Evolutionary conservation across 2,113 vertebrate genomes (phyloP).

Genomic region (Vicugna pacos): DNA sequence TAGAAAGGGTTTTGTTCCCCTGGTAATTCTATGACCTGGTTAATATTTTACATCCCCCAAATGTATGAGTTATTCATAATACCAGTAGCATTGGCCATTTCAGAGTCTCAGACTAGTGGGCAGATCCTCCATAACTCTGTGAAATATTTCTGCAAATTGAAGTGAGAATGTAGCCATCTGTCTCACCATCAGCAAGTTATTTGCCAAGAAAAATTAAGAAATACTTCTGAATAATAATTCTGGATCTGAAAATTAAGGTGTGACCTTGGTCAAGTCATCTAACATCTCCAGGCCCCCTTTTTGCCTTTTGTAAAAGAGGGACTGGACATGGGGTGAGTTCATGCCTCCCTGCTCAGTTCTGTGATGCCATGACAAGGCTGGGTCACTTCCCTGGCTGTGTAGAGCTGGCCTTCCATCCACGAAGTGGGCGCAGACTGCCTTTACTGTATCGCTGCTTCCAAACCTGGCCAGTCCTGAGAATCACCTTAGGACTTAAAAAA

Average conservation of each 20-base stretch:
- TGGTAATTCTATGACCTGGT: neutral
- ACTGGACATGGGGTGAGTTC: neutral
- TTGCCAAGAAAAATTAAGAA: neutral
- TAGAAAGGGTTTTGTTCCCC: neutral
- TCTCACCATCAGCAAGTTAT: neutral
- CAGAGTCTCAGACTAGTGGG: neutral
- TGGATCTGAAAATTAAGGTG: neutral
- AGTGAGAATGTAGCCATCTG: neutral
- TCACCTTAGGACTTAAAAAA: neutral
- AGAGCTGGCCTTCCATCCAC: neutral
- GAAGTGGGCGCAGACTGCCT: neutral
- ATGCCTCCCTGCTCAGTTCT: neutral
- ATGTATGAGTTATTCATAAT: neutral
- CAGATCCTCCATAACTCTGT: neutral
- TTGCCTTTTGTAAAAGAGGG: neutral
- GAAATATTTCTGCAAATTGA: neutral
- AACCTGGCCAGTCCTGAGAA: neutral
- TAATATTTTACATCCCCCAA: neutral
- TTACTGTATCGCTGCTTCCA: rapidly evolving
- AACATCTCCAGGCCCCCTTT: neutral
- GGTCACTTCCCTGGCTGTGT: neutral
- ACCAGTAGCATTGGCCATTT: neutral
- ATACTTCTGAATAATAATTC: neutral
- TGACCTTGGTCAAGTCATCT: neutral
- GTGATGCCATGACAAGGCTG: neutral